These are phyloP conservation scores for Uromys caudimaculatus DNA, from an alignment of 2,797 vertebrate genomes.

Conservation along the genomic window DNA sequence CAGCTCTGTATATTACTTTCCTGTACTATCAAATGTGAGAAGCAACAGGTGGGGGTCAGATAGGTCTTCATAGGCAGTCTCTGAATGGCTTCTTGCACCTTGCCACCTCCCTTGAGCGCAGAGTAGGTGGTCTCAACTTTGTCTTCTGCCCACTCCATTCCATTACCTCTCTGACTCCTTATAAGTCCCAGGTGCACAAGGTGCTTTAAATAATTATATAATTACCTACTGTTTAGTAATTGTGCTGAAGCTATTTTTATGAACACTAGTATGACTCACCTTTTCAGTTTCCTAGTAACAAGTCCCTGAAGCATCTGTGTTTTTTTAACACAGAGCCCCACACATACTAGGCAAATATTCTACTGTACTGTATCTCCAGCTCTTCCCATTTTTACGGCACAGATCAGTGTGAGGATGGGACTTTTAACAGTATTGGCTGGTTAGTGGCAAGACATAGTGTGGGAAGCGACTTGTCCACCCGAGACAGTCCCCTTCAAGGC, in stretches of 20 bases:
- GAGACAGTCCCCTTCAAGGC: not conserved
- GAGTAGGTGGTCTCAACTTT: not conserved
- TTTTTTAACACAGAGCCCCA: not conserved
- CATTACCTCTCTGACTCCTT: not conserved
- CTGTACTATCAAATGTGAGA: not conserved
- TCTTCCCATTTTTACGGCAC: conserved; percentile 27
- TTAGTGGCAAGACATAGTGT: conserved; percentile 15
- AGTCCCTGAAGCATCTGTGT: conserved; percentile 32
- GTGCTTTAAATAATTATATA: conserved; percentile 38
- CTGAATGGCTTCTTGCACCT: not conserved
- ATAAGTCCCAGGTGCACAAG: not conserved
- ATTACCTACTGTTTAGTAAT: not conserved
- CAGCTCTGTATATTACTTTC: not conserved
- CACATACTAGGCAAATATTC: not conserved
- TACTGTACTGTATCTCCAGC: not conserved
- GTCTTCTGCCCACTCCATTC: not conserved
- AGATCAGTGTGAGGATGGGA: not conserved
- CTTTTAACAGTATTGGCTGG: conserved; percentile 32
- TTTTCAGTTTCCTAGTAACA: conserved; percentile 47
- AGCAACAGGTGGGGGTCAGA: not conserved
- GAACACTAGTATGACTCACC: not conserved
- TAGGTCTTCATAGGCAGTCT: not conserved
- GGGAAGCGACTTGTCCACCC: not conserved
- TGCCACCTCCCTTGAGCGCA: not conserved
- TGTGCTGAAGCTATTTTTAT: not conserved